Evolutionary conservation across 2,797 vertebrate genomes (phyloP).

Genomic region (Gymnoscopelus braueri): DNA sequence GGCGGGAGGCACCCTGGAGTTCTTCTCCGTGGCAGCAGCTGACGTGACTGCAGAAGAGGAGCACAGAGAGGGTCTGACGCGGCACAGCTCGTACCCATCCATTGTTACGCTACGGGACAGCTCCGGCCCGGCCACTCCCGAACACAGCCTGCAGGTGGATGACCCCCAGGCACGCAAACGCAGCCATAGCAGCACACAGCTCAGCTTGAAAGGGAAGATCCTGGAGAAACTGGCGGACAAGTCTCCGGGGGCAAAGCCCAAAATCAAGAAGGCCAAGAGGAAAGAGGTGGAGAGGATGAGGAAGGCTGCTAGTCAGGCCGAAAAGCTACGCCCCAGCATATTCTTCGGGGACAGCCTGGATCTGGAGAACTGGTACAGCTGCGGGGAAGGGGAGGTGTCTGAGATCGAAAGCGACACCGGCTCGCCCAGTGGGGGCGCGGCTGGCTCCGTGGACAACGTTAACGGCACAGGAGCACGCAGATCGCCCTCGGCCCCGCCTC

Average conservation of each 20-base stretch:
- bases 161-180: slow-evolving; percentile 88
- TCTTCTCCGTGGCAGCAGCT: slow-evolving; percentile 80
- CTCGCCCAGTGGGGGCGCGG: slow-evolving; percentile 84
- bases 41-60: slow-evolving; percentile 60
- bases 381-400: slow-evolving; percentile 97
- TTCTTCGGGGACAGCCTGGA: slow-evolving; percentile 99
- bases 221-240: slow-evolving; percentile 91
- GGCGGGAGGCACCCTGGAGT: slow-evolving; percentile 84
- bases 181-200: slow-evolving; percentile 96
- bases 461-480: slow-evolving; percentile 39
- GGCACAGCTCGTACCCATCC: slow-evolving; percentile 94
- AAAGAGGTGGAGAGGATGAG: slow-evolving; percentile 87
- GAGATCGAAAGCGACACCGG: slow-evolving; percentile 97
- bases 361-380: slow-evolving; percentile 99
- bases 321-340: slow-evolving; percentile 89
- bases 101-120: slow-evolving; percentile 86
- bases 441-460: slow-evolving; percentile 32
- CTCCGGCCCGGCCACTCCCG: slow-evolving; percentile 63
- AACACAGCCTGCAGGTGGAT: slow-evolving; percentile 75
- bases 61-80: slow-evolving; percentile 80
- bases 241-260: slow-evolving; percentile 95
- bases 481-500: slow-evolving; percentile 81
- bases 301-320: slow-evolving; percentile 86
- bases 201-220: slow-evolving; percentile 93
- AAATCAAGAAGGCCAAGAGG: slow-evolving; percentile 90